A percentile compares a stretch with the other conserved stretches of the same genome.
phyloP scores from a whole-genome alignment of 1,140 invertebrate genomes.

The Drosophila lacertosa region DNA sequence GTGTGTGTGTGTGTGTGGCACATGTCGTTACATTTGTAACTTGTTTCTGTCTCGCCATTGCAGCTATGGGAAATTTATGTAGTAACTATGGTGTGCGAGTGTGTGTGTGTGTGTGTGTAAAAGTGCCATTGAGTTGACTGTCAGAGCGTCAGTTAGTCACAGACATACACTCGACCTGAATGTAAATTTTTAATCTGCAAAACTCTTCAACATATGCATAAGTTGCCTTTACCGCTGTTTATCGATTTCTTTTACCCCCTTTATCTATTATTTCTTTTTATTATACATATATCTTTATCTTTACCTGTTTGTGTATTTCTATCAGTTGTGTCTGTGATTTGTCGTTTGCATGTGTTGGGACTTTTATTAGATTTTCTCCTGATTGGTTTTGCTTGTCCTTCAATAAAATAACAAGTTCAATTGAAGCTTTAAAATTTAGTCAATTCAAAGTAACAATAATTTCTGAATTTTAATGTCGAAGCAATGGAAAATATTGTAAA shows the following conservation, averaged over 20 bases:
- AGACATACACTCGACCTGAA: constrained; percentile 65
- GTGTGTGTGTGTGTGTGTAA: constrained; percentile 28
- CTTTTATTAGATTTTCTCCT: neutral
- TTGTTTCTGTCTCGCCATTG: constrained; percentile 51
- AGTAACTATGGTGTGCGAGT: constrained; percentile 17
- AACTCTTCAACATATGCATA: constrained; percentile 73
- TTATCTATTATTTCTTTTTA: constrained; percentile 5
- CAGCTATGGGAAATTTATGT: constrained; percentile 49
- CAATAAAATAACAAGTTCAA: no score
- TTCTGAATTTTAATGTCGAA: no score
- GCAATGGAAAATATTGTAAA: no score
- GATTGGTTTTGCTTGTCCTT: neutral
- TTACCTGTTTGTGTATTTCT: constrained; percentile 10
- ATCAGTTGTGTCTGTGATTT: constrained; percentile 28
- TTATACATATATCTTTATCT: constrained; percentile 33
- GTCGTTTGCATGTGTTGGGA: neutral
- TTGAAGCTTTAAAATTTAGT: no score
- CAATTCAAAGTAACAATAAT: no score
- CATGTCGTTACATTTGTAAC: constrained; percentile 66
- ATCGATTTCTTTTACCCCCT: constrained; percentile 45
- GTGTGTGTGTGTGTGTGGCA: constrained; percentile 6
- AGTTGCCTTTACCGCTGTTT: constrained; percentile 51
- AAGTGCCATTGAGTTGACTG: constrained; percentile 49
- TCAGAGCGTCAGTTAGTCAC: constrained; percentile 44
- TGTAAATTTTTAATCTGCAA: constrained; percentile 78